Evolutionary conservation across 1,140 invertebrate species (phyloP).

Genomic region (Cecropterus lyciades): DNA sequence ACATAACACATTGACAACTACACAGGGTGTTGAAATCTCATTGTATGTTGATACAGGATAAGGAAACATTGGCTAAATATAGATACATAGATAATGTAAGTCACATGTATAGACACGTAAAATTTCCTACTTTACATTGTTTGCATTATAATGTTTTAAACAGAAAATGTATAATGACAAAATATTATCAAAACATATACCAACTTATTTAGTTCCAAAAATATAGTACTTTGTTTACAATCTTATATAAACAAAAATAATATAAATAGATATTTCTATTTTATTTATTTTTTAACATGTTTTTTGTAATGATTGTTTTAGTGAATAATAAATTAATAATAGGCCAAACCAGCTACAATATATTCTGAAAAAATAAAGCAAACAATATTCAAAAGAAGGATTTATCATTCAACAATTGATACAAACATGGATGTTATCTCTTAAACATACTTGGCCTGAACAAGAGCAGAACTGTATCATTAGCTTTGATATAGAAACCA

Average conservation of each 20-base stretch:
- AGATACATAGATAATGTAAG: background rate
- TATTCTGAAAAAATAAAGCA: background rate
- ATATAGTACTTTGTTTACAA: too few species aligned
- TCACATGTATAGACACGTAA: background rate
- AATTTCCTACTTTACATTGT: too few species aligned
- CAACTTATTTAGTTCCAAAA: too few species aligned
- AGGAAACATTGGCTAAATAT: background rate
- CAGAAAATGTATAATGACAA: too few species aligned
- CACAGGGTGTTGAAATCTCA: background rate
- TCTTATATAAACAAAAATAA: too few species aligned
- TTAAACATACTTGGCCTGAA: background rate
- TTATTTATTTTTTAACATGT: too few species aligned
- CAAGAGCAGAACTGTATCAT: background rate
- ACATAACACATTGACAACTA: conserved; percentile 11
- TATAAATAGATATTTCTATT: too few species aligned
- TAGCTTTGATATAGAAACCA: background rate
- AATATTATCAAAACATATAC: too few species aligned
- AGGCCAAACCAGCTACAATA: background rate
- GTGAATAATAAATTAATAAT: too few species aligned
- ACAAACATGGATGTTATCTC: conserved; percentile 3
- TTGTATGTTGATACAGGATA: background rate
- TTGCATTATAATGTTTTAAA: too few species aligned
- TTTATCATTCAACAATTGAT: conserved; percentile 2
- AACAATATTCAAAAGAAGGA: background rate
- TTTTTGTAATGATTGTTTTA: too few species aligned